A percentile compares a stretch with the other conserved stretches of the same genome.
phyloP scores from a whole-genome alignment of 2,888 invertebrate species.

The Drosophila gaucha region DNA sequence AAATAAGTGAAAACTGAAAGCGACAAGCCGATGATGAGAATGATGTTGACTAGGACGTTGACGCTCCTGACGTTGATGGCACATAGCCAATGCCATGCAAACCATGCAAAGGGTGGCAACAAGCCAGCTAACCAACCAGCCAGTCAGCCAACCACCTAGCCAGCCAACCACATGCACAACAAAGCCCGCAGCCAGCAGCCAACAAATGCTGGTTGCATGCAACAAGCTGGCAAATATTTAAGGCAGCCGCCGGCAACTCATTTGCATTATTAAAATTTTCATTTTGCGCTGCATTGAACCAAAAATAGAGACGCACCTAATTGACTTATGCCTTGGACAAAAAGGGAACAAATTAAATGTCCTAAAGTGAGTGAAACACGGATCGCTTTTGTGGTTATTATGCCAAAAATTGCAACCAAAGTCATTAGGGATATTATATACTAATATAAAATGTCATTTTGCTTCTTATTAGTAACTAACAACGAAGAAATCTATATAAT shows the following conservation, averaged over 20 bases:
- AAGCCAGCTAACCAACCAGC: neutral
- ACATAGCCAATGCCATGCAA: constrained; percentile 56
- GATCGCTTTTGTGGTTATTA: constrained; percentile 3
- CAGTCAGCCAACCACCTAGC: neutral
- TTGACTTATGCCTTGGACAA: constrained; percentile 41
- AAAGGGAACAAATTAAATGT: constrained; percentile 1
- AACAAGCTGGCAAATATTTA: constrained; percentile 62
- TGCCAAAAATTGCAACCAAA: neutral
- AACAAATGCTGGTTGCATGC: constrained; percentile 46
- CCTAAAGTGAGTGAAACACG: constrained; percentile 18
- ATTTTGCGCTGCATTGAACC: constrained; percentile 49
- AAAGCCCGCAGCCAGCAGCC: constrained; percentile 13
- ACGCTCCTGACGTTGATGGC: constrained; percentile 48
- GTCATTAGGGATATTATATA: neutral
- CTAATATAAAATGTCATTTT: neutral
- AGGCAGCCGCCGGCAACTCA: constrained; percentile 49
- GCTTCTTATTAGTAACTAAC: neutral
- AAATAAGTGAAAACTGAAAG: constrained; percentile 69
- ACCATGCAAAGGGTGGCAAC: neutral
- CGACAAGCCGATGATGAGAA: constrained; percentile 69
- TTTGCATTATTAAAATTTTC: constrained; percentile 78
- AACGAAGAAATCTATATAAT: too few relatives aligned
- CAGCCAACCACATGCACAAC: constrained; percentile 16
- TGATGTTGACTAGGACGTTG: constrained; percentile 26
- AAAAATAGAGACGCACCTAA: constrained; percentile 40